Percentiles rank a stretch among this genome's conserved stretches.
Evolutionary conservation across 2,888 invertebrate genomes (phyloP).

Genomic region (Synanthedon tipuliformis): DNA sequence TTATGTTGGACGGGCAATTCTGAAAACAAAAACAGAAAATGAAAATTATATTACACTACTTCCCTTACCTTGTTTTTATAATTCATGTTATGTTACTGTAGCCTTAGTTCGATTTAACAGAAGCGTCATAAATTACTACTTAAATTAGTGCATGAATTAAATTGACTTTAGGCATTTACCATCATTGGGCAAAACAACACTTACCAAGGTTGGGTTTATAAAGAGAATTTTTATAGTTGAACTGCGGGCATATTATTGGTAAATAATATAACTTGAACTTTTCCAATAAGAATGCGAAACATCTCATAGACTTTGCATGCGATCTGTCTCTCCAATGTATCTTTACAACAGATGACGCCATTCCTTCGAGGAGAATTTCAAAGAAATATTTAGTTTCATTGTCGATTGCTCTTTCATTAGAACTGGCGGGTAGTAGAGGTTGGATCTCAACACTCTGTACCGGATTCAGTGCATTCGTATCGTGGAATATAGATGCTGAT

Average conservation of each 20-base stretch:
- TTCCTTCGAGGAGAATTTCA: conserved; percentile 88
- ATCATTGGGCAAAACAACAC: too few relatives aligned
- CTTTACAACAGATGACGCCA: conserved; percentile 91
- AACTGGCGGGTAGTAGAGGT: conserved; percentile 83
- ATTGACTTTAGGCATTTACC: too few relatives aligned
- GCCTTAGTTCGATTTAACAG: too few relatives aligned
- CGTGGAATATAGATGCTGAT: conserved; percentile 78
- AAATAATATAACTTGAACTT: conserved; percentile 92
- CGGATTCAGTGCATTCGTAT: conserved; percentile 77
- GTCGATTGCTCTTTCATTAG: conserved; percentile 87
- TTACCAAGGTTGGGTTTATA: conserved; percentile 85
- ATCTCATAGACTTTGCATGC: conserved; percentile 81
- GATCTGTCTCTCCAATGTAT: conserved; percentile 91
- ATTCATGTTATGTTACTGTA: too few relatives aligned
- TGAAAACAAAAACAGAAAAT: conserved; percentile 18
- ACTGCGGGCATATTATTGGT: conserved; percentile 90
- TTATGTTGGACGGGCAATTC: conserved; percentile 83
- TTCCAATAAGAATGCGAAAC: conserved; percentile 92
- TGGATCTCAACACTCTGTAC: conserved; percentile 83
- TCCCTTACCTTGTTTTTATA: neutral
- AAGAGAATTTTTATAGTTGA: conserved; percentile 81
- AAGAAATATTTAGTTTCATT: conserved; percentile 88
- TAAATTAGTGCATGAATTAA: too few relatives aligned
- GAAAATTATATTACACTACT: neutral
- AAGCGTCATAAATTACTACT: too few relatives aligned